Percentiles rank a stretch among this genome's conserved stretches.
Evolutionary conservation across 2,113 vertebrate genomes (phyloP).

Genomic region (Anguilla japonica): DNA sequence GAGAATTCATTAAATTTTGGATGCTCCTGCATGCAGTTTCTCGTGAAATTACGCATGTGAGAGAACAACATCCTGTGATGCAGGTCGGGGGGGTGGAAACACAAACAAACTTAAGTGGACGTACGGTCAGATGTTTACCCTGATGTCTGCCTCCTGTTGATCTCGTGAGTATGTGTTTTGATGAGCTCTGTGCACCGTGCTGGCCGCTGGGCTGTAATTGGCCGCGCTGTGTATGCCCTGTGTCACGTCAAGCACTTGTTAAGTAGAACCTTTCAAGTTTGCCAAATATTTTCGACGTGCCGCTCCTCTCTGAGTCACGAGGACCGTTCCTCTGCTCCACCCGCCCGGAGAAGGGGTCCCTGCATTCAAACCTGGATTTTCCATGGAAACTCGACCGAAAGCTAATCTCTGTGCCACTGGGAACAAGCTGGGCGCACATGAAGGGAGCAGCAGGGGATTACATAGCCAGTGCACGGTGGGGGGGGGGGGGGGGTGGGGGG

Average conservation of each 20-base stretch:
- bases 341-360: background rate
- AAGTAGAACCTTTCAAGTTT: background rate
- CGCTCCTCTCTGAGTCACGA: too few relatives aligned
- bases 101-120: background rate
- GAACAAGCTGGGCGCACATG: background rate
- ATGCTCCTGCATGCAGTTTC: background rate
- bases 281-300: too few relatives aligned
- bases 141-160: background rate
- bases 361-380: background rate
- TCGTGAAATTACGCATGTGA: background rate
- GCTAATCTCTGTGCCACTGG: background rate
- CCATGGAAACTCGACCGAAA: background rate
- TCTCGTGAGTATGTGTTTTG: background rate
- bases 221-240: background rate
- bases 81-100: background rate
- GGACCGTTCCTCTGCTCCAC: background rate
- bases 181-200: background rate
- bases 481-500: background rate
- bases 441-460: background rate
- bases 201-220: background rate
- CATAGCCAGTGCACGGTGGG: background rate
- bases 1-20: background rate
- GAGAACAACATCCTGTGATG: constrained; percentile 1
- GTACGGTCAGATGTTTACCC: background rate
- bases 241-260: background rate